A percentile compares a stretch with the other conserved stretches of the same genome.
Evolutionary conservation across 2,113 vertebrate genomes (phyloP).

Genomic region (Chaetops frenatus): DNA sequence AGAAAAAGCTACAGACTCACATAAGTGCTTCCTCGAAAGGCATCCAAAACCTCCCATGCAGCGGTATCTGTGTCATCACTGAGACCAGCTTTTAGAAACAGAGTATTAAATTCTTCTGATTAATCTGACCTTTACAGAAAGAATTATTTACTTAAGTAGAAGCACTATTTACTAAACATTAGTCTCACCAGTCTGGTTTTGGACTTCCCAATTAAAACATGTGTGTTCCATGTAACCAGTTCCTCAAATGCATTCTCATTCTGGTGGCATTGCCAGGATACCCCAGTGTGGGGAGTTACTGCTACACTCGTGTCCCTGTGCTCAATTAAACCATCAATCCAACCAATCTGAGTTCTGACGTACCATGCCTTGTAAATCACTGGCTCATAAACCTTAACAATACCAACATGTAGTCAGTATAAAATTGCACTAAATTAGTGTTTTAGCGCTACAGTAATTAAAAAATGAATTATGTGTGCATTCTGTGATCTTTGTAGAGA

Average conservation of each 20-base stretch:
- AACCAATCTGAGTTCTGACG: constrained; percentile 36
- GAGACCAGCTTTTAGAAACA: background rate
- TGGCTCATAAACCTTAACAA: constrained; percentile 63
- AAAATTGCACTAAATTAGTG: constrained; percentile 47
- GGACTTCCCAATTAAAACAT: background rate
- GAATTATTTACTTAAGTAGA: background rate
- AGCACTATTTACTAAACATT: background rate
- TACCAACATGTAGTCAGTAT: constrained; percentile 21
- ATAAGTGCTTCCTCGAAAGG: accelerated
- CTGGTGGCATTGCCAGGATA: background rate
- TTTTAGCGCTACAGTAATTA: constrained; percentile 27
- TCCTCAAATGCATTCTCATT: background rate
- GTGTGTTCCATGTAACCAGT: background rate
- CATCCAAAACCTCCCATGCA: background rate
- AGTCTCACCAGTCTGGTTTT: background rate
- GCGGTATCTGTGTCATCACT: background rate
- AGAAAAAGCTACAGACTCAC: background rate
- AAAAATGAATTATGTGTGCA: constrained; percentile 1
- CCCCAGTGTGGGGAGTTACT: background rate
- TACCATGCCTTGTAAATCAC: constrained; percentile 53
- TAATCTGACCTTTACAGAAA: background rate
- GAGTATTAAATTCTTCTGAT: background rate
- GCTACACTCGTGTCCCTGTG: background rate
- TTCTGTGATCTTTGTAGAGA: background rate
- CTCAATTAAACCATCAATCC: constrained; percentile 37